Conservation (phyloP, 2,888 invertebrate genomes). For the Drosophila monieri region DNA sequence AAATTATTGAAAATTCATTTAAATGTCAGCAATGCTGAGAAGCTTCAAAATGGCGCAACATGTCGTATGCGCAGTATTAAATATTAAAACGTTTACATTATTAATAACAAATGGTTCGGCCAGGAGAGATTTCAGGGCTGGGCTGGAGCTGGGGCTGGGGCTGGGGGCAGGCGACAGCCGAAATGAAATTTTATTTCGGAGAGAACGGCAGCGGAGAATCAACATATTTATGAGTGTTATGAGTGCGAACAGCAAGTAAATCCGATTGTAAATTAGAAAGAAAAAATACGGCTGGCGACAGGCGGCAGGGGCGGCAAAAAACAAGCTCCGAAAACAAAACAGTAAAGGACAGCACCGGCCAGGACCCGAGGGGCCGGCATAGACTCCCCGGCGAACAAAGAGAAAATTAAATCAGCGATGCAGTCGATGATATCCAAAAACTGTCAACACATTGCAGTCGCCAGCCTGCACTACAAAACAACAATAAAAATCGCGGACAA, state of each 20-base stretch:
- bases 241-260: slow-evolving; percentile 14
- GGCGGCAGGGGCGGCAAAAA: background rate
- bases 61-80: slow-evolving; percentile 74
- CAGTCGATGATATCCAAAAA: slow-evolving; percentile 4
- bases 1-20: slow-evolving; percentile 77
- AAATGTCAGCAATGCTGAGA: slow-evolving; percentile 58
- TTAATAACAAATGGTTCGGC: slow-evolving; percentile 44
- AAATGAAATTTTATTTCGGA: slow-evolving; percentile 20
- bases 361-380: background rate
- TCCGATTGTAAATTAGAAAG: slow-evolving; percentile 25
- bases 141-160: too few relatives aligned
- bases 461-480: background rate
- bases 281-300: background rate
- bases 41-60: slow-evolving; percentile 56
- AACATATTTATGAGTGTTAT: slow-evolving; percentile 36
- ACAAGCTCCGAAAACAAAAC: background rate
- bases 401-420: slow-evolving; percentile 25
- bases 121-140: background rate
- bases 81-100: slow-evolving; percentile 73
- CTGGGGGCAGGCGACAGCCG: slow-evolving; percentile 2
- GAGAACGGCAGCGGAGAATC: slow-evolving; percentile 7
- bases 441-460: slow-evolving; percentile 8
- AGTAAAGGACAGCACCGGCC: background rate
- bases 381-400: slow-evolving; percentile 8
- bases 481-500: background rate